Evolutionary conservation across 2,888 invertebrate genomes (phyloP), one percentile per base, ranked within the genome.

Genomic region (Uloborus plumipes): DNA sequence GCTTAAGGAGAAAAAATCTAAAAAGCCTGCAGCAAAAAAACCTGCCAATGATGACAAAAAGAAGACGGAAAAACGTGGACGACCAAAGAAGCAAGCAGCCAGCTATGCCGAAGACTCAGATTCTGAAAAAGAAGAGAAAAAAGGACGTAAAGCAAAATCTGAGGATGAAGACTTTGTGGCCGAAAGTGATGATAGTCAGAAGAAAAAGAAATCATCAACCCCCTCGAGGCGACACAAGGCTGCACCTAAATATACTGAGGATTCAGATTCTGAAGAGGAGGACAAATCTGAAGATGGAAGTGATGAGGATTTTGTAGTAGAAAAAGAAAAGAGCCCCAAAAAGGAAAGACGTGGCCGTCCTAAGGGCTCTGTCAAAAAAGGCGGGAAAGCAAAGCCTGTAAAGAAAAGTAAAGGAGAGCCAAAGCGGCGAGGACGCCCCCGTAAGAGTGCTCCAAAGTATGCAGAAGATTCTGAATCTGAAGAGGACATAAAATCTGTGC

Each of bases 401-500:
- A n/a, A 14, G 15, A 55, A 55, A n/a, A 55, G 20, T 18, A 14
- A 53, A 16, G 15, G 59, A 20, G 67, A 69, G 49, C 22, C 69
- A 4, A 62, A 47, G 20, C 70, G 69, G 1, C 22, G 64, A 53
- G 72, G 72, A 51, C 58, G 66, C 4, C 66, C 51, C 9, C 62
- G 73, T 39, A 20, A 47, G 58, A 16, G 51, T 50, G 64, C 64
- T 18, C 39, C 72, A 47, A 77, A 84, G 58, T 77, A 79, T 65
- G 71, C 71, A 31, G 78, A 84, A 51, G 78, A 84, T 55, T 74
- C 79, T 31, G 79, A 47, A 16, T 70, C 72, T 49, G 83, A 84
- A 26, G 82, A 82, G 20, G 73, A 58, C 18, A 51, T 58, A 15
- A 65, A 74, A 14, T 64, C 47, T 20, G 82, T 55, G n/a, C 62